Evolutionary conservation across 2,888 invertebrate species (phyloP).

Genomic region (Epirrita christyi): DNA sequence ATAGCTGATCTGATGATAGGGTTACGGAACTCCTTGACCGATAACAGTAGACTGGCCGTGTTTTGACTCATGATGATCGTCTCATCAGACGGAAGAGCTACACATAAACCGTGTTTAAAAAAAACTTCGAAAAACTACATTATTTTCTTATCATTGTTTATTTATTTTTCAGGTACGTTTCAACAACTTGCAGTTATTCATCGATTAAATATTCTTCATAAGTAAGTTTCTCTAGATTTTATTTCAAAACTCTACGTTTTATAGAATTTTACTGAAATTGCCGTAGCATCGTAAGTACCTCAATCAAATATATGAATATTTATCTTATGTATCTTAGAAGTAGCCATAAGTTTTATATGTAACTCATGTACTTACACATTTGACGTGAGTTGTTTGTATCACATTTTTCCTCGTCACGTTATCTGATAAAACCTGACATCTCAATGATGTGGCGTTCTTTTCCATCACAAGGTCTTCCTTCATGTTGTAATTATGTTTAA

Average conservation of each 20-base stretch:
- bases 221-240: not conserved
- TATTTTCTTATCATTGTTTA: slow-evolving; percentile 2
- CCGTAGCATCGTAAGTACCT: slow-evolving; percentile 7
- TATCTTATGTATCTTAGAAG: slow-evolving; percentile 8
- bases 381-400: slow-evolving; percentile 41
- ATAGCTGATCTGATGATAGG: too few species aligned
- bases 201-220: not conserved
- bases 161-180: slow-evolving; percentile 23
- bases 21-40: too few species aligned
- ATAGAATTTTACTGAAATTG: slow-evolving; percentile 1
- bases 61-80: too few species aligned
- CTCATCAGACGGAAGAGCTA: too few species aligned
- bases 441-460: slow-evolving; percentile 52
- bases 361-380: slow-evolving; percentile 36
- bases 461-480: slow-evolving; percentile 45
- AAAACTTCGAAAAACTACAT: too few species aligned
- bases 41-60: too few species aligned
- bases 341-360: slow-evolving; percentile 9
- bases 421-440: slow-evolving; percentile 56
- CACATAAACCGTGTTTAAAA: too few species aligned
- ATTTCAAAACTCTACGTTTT: not conserved
- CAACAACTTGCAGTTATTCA: not conserved
- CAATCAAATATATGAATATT: slow-evolving; percentile 3
- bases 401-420: slow-evolving; percentile 51
- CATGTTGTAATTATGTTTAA: slow-evolving; percentile 9